A percentile compares a stretch with the other conserved stretches of the same genome.
phyloP scores from a whole-genome alignment of 2,113 vertebrate species.

The Amazona vittata region DNA sequence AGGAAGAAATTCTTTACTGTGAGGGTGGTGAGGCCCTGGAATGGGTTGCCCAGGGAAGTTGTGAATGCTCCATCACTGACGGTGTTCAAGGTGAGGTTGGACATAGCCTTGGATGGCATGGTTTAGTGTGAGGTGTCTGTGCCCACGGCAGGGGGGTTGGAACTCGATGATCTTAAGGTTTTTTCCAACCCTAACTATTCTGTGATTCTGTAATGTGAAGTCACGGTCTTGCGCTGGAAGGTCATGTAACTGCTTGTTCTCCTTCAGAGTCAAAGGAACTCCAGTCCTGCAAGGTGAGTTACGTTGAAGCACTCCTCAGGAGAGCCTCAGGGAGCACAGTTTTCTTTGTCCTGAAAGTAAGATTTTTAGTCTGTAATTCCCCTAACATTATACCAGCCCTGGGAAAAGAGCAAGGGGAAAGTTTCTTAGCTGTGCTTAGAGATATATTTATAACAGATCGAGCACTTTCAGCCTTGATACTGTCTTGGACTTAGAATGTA shows the following conservation, averaged over 20 bases:
- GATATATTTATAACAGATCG: neutral
- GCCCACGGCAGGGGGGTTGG: too few relatives aligned
- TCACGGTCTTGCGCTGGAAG: neutral
- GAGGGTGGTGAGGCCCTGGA: too few relatives aligned
- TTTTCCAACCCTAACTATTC: too few relatives aligned
- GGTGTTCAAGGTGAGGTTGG: too few relatives aligned
- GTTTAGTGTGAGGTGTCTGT: too few relatives aligned
- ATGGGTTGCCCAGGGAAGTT: too few relatives aligned
- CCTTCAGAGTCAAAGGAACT: neutral
- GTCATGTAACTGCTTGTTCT: neutral
- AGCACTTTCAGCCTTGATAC: neutral
- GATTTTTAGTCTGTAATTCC: neutral
- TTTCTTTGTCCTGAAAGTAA: constrained; percentile 11
- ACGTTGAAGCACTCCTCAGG: neutral
- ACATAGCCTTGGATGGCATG: too few relatives aligned
- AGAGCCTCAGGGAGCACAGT: neutral
- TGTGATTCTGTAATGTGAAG: neutral
- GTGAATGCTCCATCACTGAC: too few relatives aligned
- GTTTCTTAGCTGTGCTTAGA: neutral
- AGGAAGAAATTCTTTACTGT: too few relatives aligned
- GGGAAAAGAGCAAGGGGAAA: neutral
- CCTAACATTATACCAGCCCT: neutral
- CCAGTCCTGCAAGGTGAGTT: neutral
- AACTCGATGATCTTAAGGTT: too few relatives aligned
- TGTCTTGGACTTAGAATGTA: neutral